Evolutionary conservation across 1,140 invertebrate species (phyloP).

Genomic region (Pogonus chalceus): DNA sequence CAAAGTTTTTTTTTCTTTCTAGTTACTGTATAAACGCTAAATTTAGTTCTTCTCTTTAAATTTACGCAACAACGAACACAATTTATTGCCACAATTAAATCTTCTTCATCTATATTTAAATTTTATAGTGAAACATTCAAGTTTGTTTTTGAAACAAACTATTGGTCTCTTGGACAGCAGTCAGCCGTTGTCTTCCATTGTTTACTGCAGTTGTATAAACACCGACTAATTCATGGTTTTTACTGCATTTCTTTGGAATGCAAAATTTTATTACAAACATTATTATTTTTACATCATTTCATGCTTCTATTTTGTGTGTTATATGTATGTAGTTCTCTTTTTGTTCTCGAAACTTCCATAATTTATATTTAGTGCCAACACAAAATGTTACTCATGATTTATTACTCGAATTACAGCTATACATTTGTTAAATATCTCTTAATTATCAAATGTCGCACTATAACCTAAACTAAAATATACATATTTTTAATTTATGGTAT

Average conservation of each 20-base stretch:
- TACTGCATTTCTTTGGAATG: neutral
- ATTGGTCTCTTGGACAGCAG: neutral
- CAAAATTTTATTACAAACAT: neutral
- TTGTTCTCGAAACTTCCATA: neutral
- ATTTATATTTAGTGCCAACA: neutral
- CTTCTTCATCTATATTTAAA: constrained; percentile 4
- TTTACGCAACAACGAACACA: neutral
- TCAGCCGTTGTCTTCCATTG: neutral
- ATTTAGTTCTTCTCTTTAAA: neutral
- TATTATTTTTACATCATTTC: neutral
- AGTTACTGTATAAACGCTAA: neutral
- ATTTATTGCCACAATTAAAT: constrained; percentile 4
- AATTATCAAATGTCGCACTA: too few relatives aligned
- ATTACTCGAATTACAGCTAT: neutral
- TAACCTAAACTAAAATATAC: too few relatives aligned
- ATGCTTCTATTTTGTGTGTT: too few relatives aligned
- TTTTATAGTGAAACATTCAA: constrained; percentile 5
- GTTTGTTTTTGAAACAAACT: constrained; percentile 1
- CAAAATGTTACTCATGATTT: neutral
- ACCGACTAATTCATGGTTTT: neutral
- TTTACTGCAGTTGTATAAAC: neutral
- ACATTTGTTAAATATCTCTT: neutral
- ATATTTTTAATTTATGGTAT: too few relatives aligned
- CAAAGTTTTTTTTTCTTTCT: neutral
- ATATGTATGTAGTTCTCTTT: too few relatives aligned